Evolutionary conservation across 2,113 vertebrate species (phyloP).

Genomic region (Burhinus oedicnemus): DNA sequence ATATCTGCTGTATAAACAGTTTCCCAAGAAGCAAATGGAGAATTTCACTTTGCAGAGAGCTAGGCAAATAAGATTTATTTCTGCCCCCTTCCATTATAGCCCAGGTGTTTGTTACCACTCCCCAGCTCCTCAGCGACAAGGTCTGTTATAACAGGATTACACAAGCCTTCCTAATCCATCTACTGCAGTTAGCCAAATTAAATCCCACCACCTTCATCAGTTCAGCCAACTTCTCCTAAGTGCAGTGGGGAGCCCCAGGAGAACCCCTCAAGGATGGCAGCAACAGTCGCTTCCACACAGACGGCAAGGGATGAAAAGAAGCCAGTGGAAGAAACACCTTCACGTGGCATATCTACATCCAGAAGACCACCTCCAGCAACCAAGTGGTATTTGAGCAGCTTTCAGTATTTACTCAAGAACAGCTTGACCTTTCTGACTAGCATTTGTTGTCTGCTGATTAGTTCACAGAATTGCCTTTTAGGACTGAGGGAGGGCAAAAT

Average conservation of each 20-base stretch:
- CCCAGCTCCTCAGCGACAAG: background rate
- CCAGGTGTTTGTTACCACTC: background rate
- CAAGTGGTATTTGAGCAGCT: background rate
- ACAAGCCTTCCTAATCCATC: background rate
- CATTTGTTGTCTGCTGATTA: background rate
- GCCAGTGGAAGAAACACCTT: background rate
- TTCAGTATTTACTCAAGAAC: background rate
- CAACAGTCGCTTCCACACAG: background rate
- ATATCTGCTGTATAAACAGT: background rate
- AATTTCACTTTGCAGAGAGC: background rate
- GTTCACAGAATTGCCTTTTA: background rate
- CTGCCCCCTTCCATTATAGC: accelerated
- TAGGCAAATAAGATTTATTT: background rate
- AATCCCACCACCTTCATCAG: background rate
- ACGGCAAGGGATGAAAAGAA: accelerated
- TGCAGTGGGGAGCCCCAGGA: accelerated
- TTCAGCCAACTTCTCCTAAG: background rate
- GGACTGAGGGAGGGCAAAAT: background rate
- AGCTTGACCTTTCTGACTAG: background rate
- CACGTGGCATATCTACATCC: background rate
- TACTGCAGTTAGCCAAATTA: background rate
- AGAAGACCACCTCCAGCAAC: background rate
- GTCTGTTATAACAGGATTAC: constrained; percentile 1
- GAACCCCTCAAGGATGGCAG: background rate
- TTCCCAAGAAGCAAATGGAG: background rate